Conservation (phyloP, 2,888 invertebrate genomes). For the Pterostichus madidus region DNA sequence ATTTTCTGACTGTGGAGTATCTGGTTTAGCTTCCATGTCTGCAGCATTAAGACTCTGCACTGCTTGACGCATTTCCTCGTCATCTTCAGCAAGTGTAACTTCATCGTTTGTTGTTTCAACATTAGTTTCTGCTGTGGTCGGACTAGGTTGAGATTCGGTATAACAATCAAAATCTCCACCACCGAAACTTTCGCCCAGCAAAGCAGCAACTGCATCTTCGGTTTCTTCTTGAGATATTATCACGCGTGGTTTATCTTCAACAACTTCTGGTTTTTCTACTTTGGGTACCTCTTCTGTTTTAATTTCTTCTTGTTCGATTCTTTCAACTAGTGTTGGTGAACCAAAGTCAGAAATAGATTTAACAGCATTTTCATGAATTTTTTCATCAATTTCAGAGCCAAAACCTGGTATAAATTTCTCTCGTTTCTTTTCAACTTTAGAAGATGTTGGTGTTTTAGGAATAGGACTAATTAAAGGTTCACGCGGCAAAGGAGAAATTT, state of each 20-base stretch:
- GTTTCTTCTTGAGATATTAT: conserved; percentile 95
- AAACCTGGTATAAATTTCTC: conserved; percentile 85
- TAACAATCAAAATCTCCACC: conserved; percentile 81
- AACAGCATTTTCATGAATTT: conserved; percentile 88
- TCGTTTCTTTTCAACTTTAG: conserved; percentile 78
- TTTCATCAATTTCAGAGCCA: conserved; percentile 83
- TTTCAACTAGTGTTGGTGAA: conserved; percentile 72
- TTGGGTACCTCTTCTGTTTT: conserved; percentile 75
- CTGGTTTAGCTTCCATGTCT: conserved; percentile 88
- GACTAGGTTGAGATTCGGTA: conserved; percentile 78
- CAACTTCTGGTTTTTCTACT: conserved; percentile 73
- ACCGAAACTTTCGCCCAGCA: conserved; percentile 92
- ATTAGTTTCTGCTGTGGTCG: conserved; percentile 76
- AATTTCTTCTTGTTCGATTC: conserved; percentile 71
- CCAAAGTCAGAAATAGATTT: conserved; percentile 86
- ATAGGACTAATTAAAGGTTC: conserved; percentile 79
- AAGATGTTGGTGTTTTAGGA: conserved; percentile 79
- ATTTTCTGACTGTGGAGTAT: conserved; percentile 91
- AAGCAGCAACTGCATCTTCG: conserved; percentile 93
- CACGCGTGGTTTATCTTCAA: conserved; percentile 88
- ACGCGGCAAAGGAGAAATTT: conserved; percentile 73
- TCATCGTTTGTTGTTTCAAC: conserved; percentile 81
- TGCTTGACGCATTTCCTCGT: conserved; percentile 91
- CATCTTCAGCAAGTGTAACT: conserved; percentile 89
- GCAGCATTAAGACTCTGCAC: conserved; percentile 87